Evolutionary conservation across 1,140 invertebrate genomes (phyloP), one percentile per base, ranked within the genome.

Genomic region (Manduca sexta): DNA sequence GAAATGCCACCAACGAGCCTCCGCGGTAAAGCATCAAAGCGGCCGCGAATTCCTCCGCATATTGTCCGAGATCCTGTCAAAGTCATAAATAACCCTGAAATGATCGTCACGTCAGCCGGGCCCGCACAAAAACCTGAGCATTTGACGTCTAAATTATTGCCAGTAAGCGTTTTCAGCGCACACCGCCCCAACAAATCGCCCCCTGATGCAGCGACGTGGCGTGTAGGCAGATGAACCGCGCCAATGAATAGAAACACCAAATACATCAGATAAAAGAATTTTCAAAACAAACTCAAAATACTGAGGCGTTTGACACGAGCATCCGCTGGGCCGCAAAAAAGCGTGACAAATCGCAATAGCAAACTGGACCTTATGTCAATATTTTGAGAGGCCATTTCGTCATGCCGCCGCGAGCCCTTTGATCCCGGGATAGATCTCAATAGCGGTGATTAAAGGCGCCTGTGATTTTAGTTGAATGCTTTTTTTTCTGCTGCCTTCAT

Each of bases 281-380:
- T 85, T 85, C 80, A 85, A 85, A 85, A 85, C 82, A 85, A 85
- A 85, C 78, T 85, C 82, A 77, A 85, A 82, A 85, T 83, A 83
- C 79, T 79, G 75, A 83, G 80, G 79, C 79, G 79, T 81, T 85
- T 85, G 79, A 85, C 82, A 83, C 76, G 79, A 82, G 79, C 82
- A 85, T 85, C 82, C 82, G 82, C 74, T 84, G 45, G 60, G 43
- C 49, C 56, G 69, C 72, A 84, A 84, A 84, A 84, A 84, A 82
- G 69, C 69, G 67, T 71, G 63, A 69, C 73, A 57, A 70, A 78
- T 70, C 56, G 59, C 40, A 63, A 61, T 53, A 33, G 53, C 26
- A 81, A 80, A 73, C 63, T 80, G 55, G 52, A 81, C 75, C 64
- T 68, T 84, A 76, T 57, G 52, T 63, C 52, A 78, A 78, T 74